Percentiles rank a stretch among this genome's conserved stretches.
phyloP scores from a whole-genome alignment of 2,888 invertebrate genomes.

The Perdita meconis region DNA sequence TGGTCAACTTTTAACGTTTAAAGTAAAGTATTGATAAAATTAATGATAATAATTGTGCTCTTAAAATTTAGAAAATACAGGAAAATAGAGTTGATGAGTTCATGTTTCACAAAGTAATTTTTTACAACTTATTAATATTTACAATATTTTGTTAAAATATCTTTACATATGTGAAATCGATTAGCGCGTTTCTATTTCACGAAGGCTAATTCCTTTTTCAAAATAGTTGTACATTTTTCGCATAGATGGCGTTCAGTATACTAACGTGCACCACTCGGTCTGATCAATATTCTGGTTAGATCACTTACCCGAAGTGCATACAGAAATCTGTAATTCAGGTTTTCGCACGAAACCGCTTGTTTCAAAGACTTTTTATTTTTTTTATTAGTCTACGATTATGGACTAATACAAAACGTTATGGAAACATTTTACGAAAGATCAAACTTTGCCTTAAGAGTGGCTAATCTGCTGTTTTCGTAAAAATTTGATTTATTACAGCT shows the following conservation, averaged over 20 bases:
- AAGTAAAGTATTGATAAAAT: too few species aligned
- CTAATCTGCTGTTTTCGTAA: too few species aligned
- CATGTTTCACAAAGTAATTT: too few species aligned
- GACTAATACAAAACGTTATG: too few species aligned
- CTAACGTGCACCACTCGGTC: slow-evolving; percentile 66
- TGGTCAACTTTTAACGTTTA: too few species aligned
- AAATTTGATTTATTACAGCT: too few species aligned
- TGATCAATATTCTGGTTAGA: slow-evolving; percentile 73
- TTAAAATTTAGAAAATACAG: too few species aligned
- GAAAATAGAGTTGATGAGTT: too few species aligned
- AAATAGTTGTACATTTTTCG: slow-evolving; percentile 56
- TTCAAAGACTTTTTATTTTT: background rate
- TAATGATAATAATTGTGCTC: too few species aligned
- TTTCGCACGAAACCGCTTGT: background rate
- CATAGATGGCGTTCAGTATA: slow-evolving; percentile 74
- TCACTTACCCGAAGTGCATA: slow-evolving; percentile 67
- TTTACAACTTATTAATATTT: too few species aligned
- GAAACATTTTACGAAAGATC: too few species aligned
- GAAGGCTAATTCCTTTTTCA: slow-evolving; percentile 1
- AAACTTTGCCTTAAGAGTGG: too few species aligned
- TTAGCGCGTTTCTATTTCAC: background rate
- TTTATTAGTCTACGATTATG: background rate
- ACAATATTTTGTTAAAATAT: background rate
- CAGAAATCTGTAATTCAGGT: slow-evolving; percentile 55
- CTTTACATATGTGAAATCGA: background rate